A percentile compares a stretch with the other conserved stretches of the same genome.
Conservation (phyloP, 2,797 vertebrate species). For the Parauchenoglanis punctatus region DNA sequence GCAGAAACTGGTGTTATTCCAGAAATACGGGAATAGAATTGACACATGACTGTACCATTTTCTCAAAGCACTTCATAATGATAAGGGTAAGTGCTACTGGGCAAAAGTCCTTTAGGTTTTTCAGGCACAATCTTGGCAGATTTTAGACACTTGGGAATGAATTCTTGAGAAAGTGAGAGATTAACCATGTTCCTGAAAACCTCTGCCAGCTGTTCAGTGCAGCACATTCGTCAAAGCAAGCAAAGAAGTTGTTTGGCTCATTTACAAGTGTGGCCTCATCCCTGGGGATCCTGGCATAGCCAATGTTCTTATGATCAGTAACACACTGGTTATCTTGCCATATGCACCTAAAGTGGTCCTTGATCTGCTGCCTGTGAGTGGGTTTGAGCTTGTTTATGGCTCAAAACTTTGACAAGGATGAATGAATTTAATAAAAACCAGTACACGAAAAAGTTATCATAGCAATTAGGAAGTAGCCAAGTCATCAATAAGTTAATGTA, state of each 20-base stretch:
- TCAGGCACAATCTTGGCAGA: neutral
- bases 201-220: conserved; percentile 4
- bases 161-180: neutral
- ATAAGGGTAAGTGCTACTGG: neutral
- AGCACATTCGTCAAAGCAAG: neutral
- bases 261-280: neutral
- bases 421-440: neutral
- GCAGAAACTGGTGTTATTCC: neutral
- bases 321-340: neutral
- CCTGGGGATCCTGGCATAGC: neutral
- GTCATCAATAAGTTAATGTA: neutral
- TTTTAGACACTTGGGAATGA: neutral
- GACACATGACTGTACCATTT: neutral
- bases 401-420: neutral
- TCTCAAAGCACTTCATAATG: neutral
- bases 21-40: neutral
- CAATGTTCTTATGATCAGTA: neutral
- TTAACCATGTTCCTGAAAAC: neutral
- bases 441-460: neutral
- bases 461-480: neutral
- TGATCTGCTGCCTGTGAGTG: neutral
- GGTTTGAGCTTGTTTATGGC: neutral
- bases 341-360: neutral
- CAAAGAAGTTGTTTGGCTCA: conserved; percentile 1
- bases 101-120: neutral